These are phyloP conservation scores for Pentalonia nigronervosa DNA, from an alignment of 1,140 invertebrate genomes.

Conservation along the genomic window DNA sequence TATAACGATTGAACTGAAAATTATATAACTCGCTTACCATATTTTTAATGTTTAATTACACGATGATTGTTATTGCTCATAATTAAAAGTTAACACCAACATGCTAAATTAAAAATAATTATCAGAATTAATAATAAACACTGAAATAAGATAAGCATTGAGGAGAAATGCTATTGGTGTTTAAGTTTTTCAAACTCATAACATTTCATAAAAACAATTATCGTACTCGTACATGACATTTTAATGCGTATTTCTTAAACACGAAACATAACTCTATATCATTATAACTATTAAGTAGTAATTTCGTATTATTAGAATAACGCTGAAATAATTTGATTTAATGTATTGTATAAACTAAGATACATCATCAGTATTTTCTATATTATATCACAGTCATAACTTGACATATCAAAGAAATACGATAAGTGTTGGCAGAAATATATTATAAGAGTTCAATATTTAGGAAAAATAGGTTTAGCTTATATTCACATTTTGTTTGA, in stretches of 20 bases:
- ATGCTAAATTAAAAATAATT: neutral
- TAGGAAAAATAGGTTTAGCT: neutral
- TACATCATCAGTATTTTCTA: neutral
- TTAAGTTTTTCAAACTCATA: neutral
- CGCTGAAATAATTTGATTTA: neutral
- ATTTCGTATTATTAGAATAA: neutral
- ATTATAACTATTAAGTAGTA: neutral
- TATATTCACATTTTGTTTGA: neutral
- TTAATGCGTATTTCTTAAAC: neutral
- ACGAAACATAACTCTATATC: neutral
- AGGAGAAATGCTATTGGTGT: neutral
- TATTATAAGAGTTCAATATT: neutral
- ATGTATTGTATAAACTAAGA: neutral
- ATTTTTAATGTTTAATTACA: constrained; percentile 5
- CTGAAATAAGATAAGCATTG: neutral
- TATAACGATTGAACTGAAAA: neutral
- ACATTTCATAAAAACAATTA: constrained; percentile 33
- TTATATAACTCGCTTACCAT: neutral
- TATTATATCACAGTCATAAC: neutral
- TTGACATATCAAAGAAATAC: neutral
- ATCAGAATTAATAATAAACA: neutral
- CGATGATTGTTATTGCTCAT: neutral
- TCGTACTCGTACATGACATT: constrained; percentile 19
- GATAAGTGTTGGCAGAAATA: neutral
- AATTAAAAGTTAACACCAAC: neutral